Conservation (phyloP, 2,797 vertebrate genomes). For the Glyptemys insculpta region DNA sequence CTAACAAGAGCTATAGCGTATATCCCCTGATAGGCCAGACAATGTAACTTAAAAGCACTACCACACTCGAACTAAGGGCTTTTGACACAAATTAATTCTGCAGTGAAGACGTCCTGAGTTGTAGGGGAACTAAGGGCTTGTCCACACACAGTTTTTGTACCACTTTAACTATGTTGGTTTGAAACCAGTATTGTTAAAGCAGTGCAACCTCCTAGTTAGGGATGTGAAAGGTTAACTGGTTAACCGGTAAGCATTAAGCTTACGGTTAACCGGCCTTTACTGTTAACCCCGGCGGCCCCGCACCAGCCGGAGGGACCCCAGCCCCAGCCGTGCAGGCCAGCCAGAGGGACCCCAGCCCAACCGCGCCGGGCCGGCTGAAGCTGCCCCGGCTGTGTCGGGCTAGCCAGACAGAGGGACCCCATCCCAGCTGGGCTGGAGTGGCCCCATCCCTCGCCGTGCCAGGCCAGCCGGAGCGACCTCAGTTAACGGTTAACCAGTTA, state of each 20-base stretch:
- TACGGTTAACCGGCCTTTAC: too few relatives aligned
- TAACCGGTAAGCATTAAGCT: too few relatives aligned
- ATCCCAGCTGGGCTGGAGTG: too few relatives aligned
- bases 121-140: not conserved
- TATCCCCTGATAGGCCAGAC: not conserved
- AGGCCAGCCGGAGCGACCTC: not conserved
- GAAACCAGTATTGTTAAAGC: not conserved
- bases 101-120: not conserved
- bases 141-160: fast-evolving
- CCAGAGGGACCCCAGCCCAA: too few relatives aligned
- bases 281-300: too few relatives aligned
- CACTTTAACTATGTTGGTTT: not conserved
- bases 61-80: not conserved
- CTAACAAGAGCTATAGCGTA: not conserved
- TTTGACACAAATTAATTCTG: not conserved
- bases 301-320: too few relatives aligned
- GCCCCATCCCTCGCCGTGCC: too few relatives aligned
- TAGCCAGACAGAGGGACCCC: not conserved
- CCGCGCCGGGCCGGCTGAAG: too few relatives aligned
- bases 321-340: too few relatives aligned
- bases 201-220: not conserved
- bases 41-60: not conserved
- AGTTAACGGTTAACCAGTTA: too few relatives aligned
- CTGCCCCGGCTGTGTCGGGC: fast-evolving
- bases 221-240: too few relatives aligned